These are phyloP conservation scores for Gymnocypris eckloni DNA, from an alignment of 2,797 vertebrate species.

Conservation along the genomic window DNA sequence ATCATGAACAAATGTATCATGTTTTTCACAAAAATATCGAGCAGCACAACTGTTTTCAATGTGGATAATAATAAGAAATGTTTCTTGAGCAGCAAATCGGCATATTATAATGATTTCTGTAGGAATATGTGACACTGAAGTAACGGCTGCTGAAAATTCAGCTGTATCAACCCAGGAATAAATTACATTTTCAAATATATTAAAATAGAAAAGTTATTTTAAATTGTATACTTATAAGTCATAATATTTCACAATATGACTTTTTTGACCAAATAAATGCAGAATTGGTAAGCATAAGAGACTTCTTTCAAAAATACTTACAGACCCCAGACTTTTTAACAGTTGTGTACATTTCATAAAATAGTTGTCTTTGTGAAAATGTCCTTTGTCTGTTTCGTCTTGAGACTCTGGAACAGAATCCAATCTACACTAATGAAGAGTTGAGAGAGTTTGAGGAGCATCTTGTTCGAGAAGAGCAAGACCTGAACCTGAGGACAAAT, in stretches of 20 bases:
- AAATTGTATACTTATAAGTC: background rate
- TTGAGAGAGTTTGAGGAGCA: conserved; percentile 86
- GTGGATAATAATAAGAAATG: too few relatives aligned
- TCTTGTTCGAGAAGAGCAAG: conserved; percentile 81
- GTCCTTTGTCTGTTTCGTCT: conserved; percentile 18
- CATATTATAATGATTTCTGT: background rate
- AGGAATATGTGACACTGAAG: background rate
- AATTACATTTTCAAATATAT: background rate
- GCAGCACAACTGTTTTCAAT: background rate
- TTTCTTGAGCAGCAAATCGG: too few relatives aligned
- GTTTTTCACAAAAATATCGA: background rate
- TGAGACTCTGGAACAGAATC: conserved; percentile 88
- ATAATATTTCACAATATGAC: background rate
- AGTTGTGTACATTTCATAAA: background rate
- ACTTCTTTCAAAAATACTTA: background rate
- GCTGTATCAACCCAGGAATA: background rate
- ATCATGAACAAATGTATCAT: background rate
- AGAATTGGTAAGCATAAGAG: background rate
- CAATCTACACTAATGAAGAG: conserved; percentile 87
- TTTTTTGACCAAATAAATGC: background rate
- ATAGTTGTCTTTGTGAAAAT: background rate
- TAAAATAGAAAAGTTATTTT: background rate
- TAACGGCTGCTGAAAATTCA: background rate
- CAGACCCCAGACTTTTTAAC: background rate
- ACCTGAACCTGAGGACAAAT: conserved; percentile 79